Conservation (phyloP, 2,888 invertebrate species). For the Gisinianus flammeolus region DNA sequence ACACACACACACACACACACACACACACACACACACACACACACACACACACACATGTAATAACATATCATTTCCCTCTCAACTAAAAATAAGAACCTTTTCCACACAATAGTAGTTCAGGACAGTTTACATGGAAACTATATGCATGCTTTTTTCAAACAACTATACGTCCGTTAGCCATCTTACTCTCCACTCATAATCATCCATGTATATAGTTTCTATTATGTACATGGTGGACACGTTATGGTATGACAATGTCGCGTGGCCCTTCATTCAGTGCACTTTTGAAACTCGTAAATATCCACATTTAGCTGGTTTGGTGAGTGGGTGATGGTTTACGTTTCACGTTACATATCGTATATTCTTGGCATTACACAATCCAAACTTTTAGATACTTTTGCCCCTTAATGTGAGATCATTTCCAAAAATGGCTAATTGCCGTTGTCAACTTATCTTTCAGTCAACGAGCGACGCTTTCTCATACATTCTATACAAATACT, state of each 20-base stretch:
- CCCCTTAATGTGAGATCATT: constrained; percentile 20
- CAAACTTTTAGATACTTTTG: neutral
- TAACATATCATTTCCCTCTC: constrained; percentile 8
- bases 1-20: neutral
- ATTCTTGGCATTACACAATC: neutral
- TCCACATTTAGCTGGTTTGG: constrained; percentile 17
- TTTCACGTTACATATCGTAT: constrained; percentile 21
- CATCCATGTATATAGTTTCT: neutral
- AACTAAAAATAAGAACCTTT: no score
- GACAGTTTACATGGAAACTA: constrained; percentile 4
- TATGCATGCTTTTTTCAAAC: neutral
- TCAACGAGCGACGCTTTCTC: no score
- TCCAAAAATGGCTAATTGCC: constrained; percentile 38
- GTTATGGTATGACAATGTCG: constrained; percentile 1
- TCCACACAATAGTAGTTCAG: no score
- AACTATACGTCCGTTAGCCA: constrained; percentile 1
- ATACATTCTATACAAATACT: no score
- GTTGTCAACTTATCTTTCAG: constrained; percentile 28
- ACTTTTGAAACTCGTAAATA: constrained; percentile 27
- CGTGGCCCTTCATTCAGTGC: constrained; percentile 12
- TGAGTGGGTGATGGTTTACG: constrained; percentile 21
- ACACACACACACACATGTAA: neutral
- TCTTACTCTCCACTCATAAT: neutral
- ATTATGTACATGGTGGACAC: neutral
- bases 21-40: neutral